Evolutionary conservation across 2,797 vertebrate genomes (phyloP).

Genomic region (Varecia variegata): DNA sequence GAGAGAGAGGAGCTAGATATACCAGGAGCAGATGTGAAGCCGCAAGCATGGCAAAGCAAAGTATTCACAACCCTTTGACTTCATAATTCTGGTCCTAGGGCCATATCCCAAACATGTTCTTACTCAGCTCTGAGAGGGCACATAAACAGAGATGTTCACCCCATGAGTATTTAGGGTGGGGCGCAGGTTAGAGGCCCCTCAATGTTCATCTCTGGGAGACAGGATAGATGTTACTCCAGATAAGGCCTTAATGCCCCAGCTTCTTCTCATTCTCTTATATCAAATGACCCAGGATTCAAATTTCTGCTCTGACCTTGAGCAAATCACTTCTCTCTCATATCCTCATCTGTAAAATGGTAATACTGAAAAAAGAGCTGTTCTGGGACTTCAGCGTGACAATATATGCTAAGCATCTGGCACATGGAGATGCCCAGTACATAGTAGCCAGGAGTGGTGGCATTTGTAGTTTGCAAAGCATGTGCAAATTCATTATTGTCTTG

Average conservation of each 20-base stretch:
- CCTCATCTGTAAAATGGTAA: conserved; percentile 44
- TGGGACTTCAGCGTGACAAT: background rate
- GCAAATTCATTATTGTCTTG: background rate
- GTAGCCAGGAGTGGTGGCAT: background rate
- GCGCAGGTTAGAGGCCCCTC: background rate
- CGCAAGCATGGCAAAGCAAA: background rate
- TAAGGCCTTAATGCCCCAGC: background rate
- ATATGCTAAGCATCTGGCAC: background rate
- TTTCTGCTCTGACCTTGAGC: background rate
- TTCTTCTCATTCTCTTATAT: conserved; percentile 17
- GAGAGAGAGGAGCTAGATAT: background rate
- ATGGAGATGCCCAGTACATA: background rate
- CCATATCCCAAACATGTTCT: background rate
- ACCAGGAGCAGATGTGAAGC: background rate
- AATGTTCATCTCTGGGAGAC: background rate
- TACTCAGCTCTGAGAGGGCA: background rate
- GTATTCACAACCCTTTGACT: background rate
- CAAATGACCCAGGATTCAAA: background rate
- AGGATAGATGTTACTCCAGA: background rate
- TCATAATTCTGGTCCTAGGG: background rate
- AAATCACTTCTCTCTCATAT: conserved; percentile 41
- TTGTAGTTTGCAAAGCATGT: background rate
- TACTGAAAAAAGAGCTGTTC: background rate
- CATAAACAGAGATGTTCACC: background rate
- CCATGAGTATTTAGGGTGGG: background rate